phyloP scores from a whole-genome alignment of 2,888 invertebrate species.

The Protonemura montana region DNA sequence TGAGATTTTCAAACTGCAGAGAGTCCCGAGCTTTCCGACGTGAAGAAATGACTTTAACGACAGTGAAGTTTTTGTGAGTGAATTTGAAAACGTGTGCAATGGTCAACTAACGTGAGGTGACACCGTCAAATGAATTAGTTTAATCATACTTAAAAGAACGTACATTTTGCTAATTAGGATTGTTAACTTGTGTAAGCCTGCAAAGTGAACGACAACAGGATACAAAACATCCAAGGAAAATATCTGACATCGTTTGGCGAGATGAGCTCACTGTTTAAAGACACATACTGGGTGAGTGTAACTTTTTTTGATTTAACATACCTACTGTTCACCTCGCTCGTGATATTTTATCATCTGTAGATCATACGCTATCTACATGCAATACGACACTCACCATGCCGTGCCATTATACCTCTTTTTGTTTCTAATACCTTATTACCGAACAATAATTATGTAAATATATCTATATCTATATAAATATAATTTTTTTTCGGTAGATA shows the following conservation, averaged over 20 bases:
- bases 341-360: too few relatives aligned
- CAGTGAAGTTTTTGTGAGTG: not conserved
- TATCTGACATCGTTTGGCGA: not conserved
- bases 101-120: not conserved
- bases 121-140: not conserved
- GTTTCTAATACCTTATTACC: too few relatives aligned
- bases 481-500: too few relatives aligned
- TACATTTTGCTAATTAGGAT: not conserved
- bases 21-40: too few relatives aligned
- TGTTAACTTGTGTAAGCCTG: not conserved
- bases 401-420: too few relatives aligned
- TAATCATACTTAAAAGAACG: not conserved
- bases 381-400: too few relatives aligned
- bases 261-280: constrained; percentile 32
- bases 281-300: constrained; percentile 36
- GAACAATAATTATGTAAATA: too few relatives aligned
- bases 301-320: not conserved
- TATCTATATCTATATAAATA: too few relatives aligned
- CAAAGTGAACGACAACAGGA: not conserved
- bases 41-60: not conserved
- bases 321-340: too few relatives aligned
- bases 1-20: too few relatives aligned
- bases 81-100: not conserved
- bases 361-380: too few relatives aligned
- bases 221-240: not conserved